Conservation (phyloP, 2,113 vertebrate genomes). For the Gobiocypris rarus region DNA sequence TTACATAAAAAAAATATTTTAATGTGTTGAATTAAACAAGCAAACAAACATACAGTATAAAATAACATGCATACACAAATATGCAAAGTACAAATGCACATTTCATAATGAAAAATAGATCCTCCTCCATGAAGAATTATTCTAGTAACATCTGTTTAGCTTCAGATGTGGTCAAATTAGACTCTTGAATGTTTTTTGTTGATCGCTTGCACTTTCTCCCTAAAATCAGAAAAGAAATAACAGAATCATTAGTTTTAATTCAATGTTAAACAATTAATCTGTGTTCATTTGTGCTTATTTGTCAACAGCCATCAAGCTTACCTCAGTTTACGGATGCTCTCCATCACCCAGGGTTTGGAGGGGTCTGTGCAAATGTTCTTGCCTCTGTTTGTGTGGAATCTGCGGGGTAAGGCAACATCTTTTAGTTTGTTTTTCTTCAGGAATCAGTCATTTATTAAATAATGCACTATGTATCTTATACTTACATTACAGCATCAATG, state of each 20-base stretch:
- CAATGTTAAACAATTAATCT: neutral
- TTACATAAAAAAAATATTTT: conserved; percentile 2
- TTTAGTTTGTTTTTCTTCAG: neutral
- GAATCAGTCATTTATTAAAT: neutral
- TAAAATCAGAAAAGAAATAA: conserved; percentile 21
- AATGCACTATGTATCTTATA: neutral
- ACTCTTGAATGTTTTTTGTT: conserved; percentile 16
- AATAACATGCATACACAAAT: conserved; percentile 42
- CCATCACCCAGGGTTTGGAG: conserved; percentile 65
- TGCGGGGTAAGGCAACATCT: conserved; percentile 36
- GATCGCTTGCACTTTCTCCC: conserved; percentile 45
- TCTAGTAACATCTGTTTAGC: neutral
- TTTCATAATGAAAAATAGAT: conserved; percentile 39
- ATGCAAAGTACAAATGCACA: conserved; percentile 37
- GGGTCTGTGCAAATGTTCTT: conserved; percentile 64
- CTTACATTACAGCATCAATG: conserved; percentile 66
- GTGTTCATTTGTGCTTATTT: neutral
- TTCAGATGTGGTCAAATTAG: neutral
- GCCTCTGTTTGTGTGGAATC: conserved; percentile 65
- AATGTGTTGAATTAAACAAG: conserved; percentile 22
- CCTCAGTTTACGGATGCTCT: conserved; percentile 59
- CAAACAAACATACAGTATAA: neutral
- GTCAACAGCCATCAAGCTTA: conserved; percentile 42
- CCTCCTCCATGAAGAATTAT: neutral
- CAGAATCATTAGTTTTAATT: neutral